These are phyloP conservation scores for Allophyes oxyacanthae DNA, from an alignment of 2,888 invertebrate genomes.

Conservation along the genomic window DNA sequence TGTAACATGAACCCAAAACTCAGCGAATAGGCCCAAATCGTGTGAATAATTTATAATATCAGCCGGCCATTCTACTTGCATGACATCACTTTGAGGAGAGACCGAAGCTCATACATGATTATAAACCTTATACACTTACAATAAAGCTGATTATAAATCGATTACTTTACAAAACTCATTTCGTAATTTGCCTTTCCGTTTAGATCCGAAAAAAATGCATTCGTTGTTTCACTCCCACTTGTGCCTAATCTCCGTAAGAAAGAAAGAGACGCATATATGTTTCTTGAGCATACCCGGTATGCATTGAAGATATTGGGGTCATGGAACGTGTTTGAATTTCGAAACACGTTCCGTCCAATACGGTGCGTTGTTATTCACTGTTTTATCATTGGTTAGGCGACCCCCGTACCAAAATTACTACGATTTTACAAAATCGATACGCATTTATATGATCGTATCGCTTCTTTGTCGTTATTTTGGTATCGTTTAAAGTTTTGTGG, in stretches of 20 bases:
- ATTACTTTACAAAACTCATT: slow-evolving; percentile 68
- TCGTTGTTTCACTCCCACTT: slow-evolving; percentile 68
- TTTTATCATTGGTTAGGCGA: slow-evolving; percentile 79
- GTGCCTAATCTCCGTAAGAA: slow-evolving; percentile 56
- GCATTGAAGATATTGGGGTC: slow-evolving; percentile 81
- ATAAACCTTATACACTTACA: slow-evolving; percentile 26
- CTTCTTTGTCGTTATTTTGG: slow-evolving; percentile 58
- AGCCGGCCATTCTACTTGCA: slow-evolving; percentile 72
- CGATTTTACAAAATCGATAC: slow-evolving; percentile 76
- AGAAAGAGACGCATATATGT: slow-evolving; percentile 71
- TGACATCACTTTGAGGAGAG: slow-evolving; percentile 61
- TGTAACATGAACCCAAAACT: slow-evolving; percentile 36
- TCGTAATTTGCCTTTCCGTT: slow-evolving; percentile 66
- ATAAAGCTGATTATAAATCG: slow-evolving; percentile 62
- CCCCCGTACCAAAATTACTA: slow-evolving; percentile 70
- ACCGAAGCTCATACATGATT: slow-evolving; percentile 32
- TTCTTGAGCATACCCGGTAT: slow-evolving; percentile 63
- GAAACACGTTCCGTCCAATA: slow-evolving; percentile 86
- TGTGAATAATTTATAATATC: slow-evolving; percentile 68
- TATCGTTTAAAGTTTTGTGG: slow-evolving; percentile 67
- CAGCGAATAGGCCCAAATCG: slow-evolving; percentile 66
- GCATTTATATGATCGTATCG: slow-evolving; percentile 48
- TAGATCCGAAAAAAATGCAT: slow-evolving; percentile 63
- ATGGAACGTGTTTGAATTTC: slow-evolving; percentile 88
- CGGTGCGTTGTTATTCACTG: slow-evolving; percentile 76